A percentile compares a stretch with the other conserved stretches of the same genome.
Evolutionary conservation across 64 coral and sea anemone species (phyloP).

Genomic region (Astreopora myriophthalma): DNA sequence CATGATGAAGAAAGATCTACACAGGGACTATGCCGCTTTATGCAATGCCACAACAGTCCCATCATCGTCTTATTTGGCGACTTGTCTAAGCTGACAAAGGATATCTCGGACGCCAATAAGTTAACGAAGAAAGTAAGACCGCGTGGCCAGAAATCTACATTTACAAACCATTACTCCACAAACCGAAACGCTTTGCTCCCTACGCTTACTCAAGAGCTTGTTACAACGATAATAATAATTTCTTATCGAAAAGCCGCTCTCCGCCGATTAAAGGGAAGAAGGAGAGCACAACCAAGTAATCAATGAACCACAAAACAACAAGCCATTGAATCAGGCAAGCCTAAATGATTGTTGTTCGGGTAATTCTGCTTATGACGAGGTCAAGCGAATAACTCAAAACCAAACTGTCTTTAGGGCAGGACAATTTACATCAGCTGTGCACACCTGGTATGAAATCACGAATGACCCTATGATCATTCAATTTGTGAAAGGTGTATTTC

Average conservation of each 20-base stretch:
- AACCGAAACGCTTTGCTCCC: conserved; percentile 34
- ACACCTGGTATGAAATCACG: conserved; percentile 38
- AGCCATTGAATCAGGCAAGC: conserved; percentile 39
- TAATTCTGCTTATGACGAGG: not conserved
- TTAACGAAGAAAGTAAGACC: conserved; percentile 42
- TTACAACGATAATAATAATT: conserved; percentile 11
- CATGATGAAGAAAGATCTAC: conserved; percentile 31
- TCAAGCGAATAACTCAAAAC: conserved; percentile 5
- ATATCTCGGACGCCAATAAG: conserved; percentile 38
- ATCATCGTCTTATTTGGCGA: conserved; percentile 50
- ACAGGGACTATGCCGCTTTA: conserved; percentile 6
- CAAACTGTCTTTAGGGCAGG: conserved; percentile 55
- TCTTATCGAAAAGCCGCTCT: conserved; percentile 54
- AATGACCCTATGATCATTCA: conserved; percentile 34
- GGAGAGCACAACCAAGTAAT: conserved; percentile 29
- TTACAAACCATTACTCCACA: not conserved
- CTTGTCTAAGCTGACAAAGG: conserved; percentile 43
- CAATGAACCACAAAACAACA: not conserved
- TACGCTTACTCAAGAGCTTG: conserved; percentile 18
- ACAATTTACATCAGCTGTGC: conserved; percentile 18
- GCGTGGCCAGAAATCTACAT: conserved; percentile 15
- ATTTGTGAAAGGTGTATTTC: conserved; percentile 39
- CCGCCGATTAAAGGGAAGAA: conserved; percentile 36
- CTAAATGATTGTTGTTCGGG: not conserved
- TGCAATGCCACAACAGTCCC: conserved; percentile 19